Conservation (phyloP, 1,140 invertebrate genomes). For the Trissolcus basalis region DNA sequence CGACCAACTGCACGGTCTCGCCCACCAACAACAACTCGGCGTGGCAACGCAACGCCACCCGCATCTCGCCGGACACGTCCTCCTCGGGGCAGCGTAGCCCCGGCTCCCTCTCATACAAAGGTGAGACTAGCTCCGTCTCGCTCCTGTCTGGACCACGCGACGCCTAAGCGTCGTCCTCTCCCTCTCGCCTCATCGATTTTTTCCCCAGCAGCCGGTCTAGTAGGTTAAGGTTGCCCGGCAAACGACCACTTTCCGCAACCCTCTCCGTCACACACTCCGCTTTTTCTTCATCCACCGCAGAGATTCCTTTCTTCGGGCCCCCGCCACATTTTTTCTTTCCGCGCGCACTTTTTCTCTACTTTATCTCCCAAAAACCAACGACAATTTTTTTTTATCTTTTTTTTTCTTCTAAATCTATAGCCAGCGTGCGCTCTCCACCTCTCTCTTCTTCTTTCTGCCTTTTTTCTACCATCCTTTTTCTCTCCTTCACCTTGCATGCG, state of each 20-base stretch:
- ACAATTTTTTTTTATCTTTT: no score
- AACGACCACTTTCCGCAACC: background rate
- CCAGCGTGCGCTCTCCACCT: no score
- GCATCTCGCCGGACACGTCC: constrained; percentile 81
- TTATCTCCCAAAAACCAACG: no score
- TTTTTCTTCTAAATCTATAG: no score
- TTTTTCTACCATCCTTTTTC: no score
- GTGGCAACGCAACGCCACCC: constrained; percentile 74
- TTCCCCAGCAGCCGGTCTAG: constrained; percentile 40
- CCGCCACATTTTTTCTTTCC: no score
- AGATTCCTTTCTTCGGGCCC: no score
- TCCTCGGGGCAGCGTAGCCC: constrained; percentile 83
- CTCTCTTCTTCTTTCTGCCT: no score
- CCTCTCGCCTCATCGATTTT: constrained; percentile 30
- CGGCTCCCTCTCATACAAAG: constrained; percentile 83
- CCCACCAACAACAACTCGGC: constrained; percentile 76
- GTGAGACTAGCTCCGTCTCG: constrained; percentile 65
- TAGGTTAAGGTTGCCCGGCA: constrained; percentile 42
- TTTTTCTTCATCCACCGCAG: background rate
- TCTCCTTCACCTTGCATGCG: no score
- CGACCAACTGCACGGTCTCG: constrained; percentile 75
- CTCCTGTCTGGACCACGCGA: background rate
- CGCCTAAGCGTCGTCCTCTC: background rate
- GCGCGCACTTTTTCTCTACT: no score
- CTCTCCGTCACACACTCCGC: background rate